Evolutionary conservation across 2,797 vertebrate genomes (phyloP), one percentile per base, ranked within the genome.

Genomic region (Syngnathus acus): DNA sequence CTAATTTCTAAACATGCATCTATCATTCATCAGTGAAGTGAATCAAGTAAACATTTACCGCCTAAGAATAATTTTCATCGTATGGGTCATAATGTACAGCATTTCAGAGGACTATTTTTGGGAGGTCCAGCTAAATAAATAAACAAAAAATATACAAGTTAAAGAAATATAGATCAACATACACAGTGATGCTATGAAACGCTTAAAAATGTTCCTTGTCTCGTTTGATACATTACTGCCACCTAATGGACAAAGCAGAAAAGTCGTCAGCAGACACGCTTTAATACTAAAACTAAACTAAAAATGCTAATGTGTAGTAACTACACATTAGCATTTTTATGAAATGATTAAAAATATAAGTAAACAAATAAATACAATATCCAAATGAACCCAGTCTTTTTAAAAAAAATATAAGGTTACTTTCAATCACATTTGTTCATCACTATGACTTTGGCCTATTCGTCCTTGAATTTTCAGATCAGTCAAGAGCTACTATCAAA

Each of bases 231-330:
- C 54, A 47, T 39, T 11, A 60, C 62, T 76, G 84, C 48, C 86
- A 69, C 48, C 84, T 73, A 66, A 69, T 70, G 88, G 80, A 42
- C 48, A 69, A 66, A 67, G 21, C 23, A 55, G 23, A 55, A 14
- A 26, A 5, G 13, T 26, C 26, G 9, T n/a, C 50, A 21, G 5
- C 9, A 54, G 10, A 55, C 23, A 6, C 2, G 11, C n/a, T 43
- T 32, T 32, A 32, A 32, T 3, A 32, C 26, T 32, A 32, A 32
- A 32, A 32, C 26, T 32, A 32, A 32, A 32, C 26, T 26, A 26
- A 26, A 26, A 26, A 26, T 26, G 26, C 26, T 26, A 26, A 26
- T 26, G 26, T 26, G 26, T 26, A 26, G 26, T 26, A 1, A 7
- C 19, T 9, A 51, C 48, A 51, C n/a, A 9, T 10, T 51, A 4